Evolutionary conservation across 2,797 vertebrate species (phyloP).

Genomic region (Manis crassicaudata): DNA sequence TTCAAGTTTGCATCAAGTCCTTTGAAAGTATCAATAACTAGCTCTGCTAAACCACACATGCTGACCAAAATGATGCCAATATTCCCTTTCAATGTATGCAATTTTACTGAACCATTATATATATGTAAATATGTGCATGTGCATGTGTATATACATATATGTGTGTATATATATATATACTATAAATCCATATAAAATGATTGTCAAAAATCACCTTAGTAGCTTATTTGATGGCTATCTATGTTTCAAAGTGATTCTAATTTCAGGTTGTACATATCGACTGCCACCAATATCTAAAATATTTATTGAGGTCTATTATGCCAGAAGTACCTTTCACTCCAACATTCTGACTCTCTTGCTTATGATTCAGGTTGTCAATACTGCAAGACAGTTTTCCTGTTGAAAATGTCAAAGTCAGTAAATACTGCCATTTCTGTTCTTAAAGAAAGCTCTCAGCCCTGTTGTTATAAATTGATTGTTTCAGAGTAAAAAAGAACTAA

Average conservation of each 20-base stretch:
- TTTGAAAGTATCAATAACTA: conserved; percentile 12
- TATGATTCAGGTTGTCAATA: background rate
- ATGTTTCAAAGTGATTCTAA: conserved; percentile 19
- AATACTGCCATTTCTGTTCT: background rate
- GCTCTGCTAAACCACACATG: background rate
- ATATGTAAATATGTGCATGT: no score
- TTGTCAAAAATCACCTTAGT: background rate
- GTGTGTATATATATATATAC: background rate
- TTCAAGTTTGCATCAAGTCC: background rate
- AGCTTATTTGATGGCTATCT: background rate
- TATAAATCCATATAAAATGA: background rate
- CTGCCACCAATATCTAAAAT: background rate
- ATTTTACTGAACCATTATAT: background rate
- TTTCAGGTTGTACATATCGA: background rate
- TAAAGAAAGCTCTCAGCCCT: background rate
- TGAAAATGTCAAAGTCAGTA: background rate
- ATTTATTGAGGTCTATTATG: background rate
- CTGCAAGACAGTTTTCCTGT: background rate
- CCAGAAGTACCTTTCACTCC: background rate
- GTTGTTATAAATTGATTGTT: background rate
- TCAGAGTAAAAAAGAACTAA: conserved; percentile 1
- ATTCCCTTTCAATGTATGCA: background rate
- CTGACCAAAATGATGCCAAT: background rate
- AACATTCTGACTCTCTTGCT: conserved; percentile 13
- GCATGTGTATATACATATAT: background rate